Base-by-base conservation (phyloP, 1,140 invertebrate genomes). In the Ganaspis sp. region DNA sequence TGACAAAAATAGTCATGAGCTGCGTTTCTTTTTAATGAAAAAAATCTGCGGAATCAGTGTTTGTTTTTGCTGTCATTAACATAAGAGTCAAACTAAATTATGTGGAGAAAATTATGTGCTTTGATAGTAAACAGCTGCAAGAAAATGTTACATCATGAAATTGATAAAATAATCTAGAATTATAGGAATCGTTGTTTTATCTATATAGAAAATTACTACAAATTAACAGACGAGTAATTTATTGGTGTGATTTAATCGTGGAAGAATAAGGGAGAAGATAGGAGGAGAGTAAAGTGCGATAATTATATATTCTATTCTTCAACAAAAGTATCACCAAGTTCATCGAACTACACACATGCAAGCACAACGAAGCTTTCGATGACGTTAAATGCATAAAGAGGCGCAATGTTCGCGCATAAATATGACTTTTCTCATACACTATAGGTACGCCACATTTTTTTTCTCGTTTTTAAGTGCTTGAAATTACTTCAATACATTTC, bases 311-410 rank as follows among this genome's bases (percentile, higher is more conserved):
- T 64, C 23, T 64, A 58, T 34, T 64, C 12, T 64, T 21, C 23
- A 64, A 64, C 23, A 29, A 64, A 64, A 29, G 23, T 64, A 64
- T 64, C 58, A 29, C 23, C 58, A 64, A 64, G 58, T 64, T 64
- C 58, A 64, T 64, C 58, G 58, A 64, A 64, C 58, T 64, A 64
- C 58, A 34, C 58, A 34, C 29, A 29, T 34, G 58, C 58, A 64
- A 64, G 23, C 23, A 64, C 58, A 64, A 64, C 58, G 45, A n/a
- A 64, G 23, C 23, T 29, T 64, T 23, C 11, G 58, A 34, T 29
- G 26, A 17, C 53, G 19, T 21, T 54, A 54, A 21, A 11, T 8
- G 53, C 53, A 54, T 54, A 54, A 49, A 49, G 17, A 49, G 45
- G 45, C 45, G n/a, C 45, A 49, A 49, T 49, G 15, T 49, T 8